A percentile compares a stretch with the other conserved stretches of the same genome.
Evolutionary conservation across 2,888 invertebrate genomes (phyloP).

Genomic region (Kuschelorhynchus macadamiae): DNA sequence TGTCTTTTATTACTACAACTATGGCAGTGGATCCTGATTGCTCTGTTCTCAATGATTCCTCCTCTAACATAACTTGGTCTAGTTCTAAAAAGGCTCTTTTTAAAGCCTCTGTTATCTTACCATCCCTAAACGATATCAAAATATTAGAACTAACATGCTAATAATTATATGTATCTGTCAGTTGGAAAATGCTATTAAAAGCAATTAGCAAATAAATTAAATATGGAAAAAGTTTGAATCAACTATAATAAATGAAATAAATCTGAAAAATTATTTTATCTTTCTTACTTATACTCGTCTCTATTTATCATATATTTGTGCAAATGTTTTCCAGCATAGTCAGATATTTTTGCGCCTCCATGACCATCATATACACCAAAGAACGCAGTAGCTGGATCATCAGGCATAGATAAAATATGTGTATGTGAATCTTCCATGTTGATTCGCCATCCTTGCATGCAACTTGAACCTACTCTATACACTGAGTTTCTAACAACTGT

Average conservation of each 20-base stretch:
- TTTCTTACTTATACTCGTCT: slow-evolving; percentile 78
- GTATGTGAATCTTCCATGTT: slow-evolving; percentile 99
- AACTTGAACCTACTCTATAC: slow-evolving; percentile 91
- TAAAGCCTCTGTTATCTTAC: slow-evolving; percentile 88
- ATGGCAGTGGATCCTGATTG: slow-evolving; percentile 97
- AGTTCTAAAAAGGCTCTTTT: slow-evolving; percentile 85
- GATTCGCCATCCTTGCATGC: slow-evolving; percentile 99
- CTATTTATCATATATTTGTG: slow-evolving; percentile 91
- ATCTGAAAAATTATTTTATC: too few relatives aligned
- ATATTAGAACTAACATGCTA: background rate
- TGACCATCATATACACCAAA: slow-evolving; percentile 98
- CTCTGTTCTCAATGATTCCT: slow-evolving; percentile 90
- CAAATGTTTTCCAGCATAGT: slow-evolving; percentile 95
- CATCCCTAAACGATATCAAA: slow-evolving; percentile 76
- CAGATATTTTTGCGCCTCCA: slow-evolving; percentile 83
- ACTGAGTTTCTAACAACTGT: slow-evolving; percentile 82
- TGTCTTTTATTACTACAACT: slow-evolving; percentile 82
- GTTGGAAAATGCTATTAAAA: too few relatives aligned
- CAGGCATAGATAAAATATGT: slow-evolving; percentile 91
- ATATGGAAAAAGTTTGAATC: too few relatives aligned
- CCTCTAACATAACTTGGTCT: slow-evolving; percentile 93
- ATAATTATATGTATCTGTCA: too few relatives aligned
- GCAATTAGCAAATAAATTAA: too few relatives aligned
- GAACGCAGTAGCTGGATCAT: slow-evolving; percentile 92
- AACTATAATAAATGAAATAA: too few relatives aligned